Percentiles rank a stretch among this genome's conserved stretches.
phyloP scores from a whole-genome alignment of 1,140 invertebrate genomes.

The Drosophila gunungcola region DNA sequence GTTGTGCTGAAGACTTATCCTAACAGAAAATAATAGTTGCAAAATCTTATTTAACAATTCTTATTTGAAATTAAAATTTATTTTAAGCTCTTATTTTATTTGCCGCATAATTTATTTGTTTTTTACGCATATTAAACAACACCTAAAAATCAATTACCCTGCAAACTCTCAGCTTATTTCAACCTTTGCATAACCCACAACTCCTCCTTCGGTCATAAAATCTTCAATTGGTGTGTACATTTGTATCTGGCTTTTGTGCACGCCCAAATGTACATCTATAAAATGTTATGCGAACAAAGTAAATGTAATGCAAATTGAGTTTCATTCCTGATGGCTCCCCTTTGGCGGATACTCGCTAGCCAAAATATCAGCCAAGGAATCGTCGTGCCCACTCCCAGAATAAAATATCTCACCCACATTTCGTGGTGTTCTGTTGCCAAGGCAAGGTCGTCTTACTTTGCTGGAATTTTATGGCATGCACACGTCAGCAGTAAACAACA shows the following conservation, averaged over 20 bases:
- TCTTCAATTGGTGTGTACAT: conserved; percentile 7
- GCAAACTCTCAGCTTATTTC: not conserved
- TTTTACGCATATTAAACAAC: not conserved
- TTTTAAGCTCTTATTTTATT: no score
- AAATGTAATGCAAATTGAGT: conserved; percentile 81
- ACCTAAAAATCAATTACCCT: not conserved
- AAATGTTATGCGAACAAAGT: conserved; percentile 70
- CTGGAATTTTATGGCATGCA: conserved; percentile 76
- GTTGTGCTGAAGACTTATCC: no score
- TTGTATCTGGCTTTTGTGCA: conserved; percentile 1
- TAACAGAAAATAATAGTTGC: no score
- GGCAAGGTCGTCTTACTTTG: conserved; percentile 46
- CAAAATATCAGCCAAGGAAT: conserved; percentile 52
- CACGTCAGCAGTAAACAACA: conserved; percentile 55
- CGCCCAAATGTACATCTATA: conserved; percentile 27
- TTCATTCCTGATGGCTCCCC: conserved; percentile 37
- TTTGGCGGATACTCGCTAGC: conserved; percentile 36
- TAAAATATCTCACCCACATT: conserved; percentile 2
- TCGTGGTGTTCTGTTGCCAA: conserved; percentile 31
- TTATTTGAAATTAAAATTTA: no score
- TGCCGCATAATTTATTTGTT: no score
- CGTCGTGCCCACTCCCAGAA: conserved; percentile 14
- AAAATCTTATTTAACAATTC: no score
- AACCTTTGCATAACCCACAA: not conserved
- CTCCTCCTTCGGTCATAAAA: conserved; percentile 22